These are phyloP conservation scores for Hesperophylax magnus DNA, from an alignment of 1,140 invertebrate species.

Conservation along the genomic window DNA sequence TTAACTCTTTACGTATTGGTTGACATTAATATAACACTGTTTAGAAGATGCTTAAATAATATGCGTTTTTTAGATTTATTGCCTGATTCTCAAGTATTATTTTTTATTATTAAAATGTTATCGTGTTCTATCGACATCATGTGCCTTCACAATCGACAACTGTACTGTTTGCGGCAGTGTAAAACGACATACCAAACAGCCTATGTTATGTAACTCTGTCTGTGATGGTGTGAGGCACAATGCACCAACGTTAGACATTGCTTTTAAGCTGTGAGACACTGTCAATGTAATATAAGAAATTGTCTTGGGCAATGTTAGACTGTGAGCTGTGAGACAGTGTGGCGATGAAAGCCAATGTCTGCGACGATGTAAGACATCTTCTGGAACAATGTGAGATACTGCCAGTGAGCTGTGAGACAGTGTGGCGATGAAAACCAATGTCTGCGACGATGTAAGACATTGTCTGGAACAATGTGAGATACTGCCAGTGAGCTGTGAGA, in stretches of 20 bases:
- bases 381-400: not conserved
- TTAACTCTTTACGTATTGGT: too few species aligned
- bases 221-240: too few species aligned
- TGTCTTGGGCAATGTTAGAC: not conserved
- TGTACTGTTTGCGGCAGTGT: too few species aligned
- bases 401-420: not conserved
- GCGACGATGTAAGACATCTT: not conserved
- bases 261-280: too few species aligned
- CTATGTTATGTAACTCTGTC: too few species aligned
- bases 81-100: constrained; percentile 13
- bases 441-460: not conserved
- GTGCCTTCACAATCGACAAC: too few species aligned
- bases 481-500: not conserved
- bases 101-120: not conserved
- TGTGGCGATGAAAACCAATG: too few species aligned
- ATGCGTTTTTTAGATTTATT: not conserved
- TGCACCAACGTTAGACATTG: too few species aligned
- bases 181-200: too few species aligned
- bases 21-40: not conserved
- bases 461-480: not conserved
- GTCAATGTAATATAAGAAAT: not conserved
- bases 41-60: not conserved
- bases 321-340: not conserved
- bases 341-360: too few species aligned
- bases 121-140: too few species aligned